A percentile compares a stretch with the other conserved stretches of the same genome.
Conservation (phyloP, 2,797 vertebrate genomes). For the Tamandua tetradactyla region DNA sequence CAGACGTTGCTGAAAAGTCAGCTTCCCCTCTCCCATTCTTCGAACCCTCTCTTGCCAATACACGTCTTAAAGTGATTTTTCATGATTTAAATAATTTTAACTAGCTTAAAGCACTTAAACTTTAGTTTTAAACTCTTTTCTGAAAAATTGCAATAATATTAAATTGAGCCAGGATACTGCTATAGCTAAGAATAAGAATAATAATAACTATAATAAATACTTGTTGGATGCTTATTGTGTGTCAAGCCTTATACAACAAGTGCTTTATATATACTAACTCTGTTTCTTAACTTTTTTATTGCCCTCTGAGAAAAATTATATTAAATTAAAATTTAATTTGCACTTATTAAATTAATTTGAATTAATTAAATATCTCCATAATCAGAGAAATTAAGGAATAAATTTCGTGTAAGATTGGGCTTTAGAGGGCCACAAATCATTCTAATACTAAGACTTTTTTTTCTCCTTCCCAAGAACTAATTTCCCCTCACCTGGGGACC, state of each 20-base stretch:
- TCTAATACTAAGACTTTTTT: neutral
- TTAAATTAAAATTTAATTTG: conserved; percentile 11
- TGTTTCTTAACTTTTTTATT: neutral
- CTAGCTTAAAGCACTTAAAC: neutral
- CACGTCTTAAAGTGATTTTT: neutral
- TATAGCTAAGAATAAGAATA: neutral
- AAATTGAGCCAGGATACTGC: neutral
- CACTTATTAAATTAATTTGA: too few species aligned
- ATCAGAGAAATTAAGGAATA: conserved; percentile 9
- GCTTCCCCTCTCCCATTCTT: neutral
- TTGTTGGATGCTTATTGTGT: neutral
- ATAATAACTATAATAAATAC: neutral
- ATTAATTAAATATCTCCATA: neutral
- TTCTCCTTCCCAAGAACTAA: neutral
- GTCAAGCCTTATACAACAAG: neutral
- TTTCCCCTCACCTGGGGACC: neutral
- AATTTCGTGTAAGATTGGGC: neutral
- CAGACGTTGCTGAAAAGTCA: neutral
- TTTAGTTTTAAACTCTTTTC: conserved; percentile 13
- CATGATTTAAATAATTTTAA: conserved; percentile 2
- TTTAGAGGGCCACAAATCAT: neutral
- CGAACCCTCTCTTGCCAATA: neutral
- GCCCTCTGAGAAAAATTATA: neutral
- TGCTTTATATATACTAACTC: neutral
- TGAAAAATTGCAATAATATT: neutral